These are phyloP conservation scores for Manacus vitellinus DNA, from an alignment of 2,113 vertebrate species.

Conservation along the genomic window DNA sequence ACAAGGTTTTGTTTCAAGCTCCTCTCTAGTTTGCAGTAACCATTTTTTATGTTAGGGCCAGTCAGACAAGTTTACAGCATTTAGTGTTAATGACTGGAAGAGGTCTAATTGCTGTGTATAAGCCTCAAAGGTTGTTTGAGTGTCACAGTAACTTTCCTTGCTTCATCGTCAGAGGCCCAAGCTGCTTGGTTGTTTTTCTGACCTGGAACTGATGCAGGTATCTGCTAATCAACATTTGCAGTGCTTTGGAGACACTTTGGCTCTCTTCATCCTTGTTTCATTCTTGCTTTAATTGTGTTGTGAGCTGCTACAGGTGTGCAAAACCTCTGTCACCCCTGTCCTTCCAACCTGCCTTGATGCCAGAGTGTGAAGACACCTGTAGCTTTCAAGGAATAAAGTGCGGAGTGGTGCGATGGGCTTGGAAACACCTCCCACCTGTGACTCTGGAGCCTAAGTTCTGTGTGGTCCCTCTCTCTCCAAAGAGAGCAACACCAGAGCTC, in stretches of 20 bases:
- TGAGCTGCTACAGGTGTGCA: background rate
- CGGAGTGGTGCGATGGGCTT: background rate
- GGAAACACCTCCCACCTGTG: background rate
- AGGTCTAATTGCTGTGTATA: accelerated
- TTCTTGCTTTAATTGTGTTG: background rate
- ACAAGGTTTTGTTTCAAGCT: background rate
- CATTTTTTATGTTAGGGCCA: background rate
- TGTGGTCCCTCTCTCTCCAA: background rate
- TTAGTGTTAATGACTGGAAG: background rate
- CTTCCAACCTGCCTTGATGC: background rate
- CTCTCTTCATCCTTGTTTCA: background rate
- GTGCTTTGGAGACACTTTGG: background rate
- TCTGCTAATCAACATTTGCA: background rate
- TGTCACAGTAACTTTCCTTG: background rate
- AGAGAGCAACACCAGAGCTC: background rate
- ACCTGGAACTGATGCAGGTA: background rate
- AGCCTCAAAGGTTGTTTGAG: background rate
- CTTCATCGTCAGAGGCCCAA: background rate
- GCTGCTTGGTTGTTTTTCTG: background rate
- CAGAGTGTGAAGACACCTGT: background rate
- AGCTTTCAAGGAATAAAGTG: background rate
- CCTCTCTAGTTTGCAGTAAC: background rate
- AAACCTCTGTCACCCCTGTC: background rate
- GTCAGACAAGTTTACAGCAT: background rate
- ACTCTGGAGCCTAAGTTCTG: background rate